Evolutionary conservation across 1,140 invertebrate species (phyloP).

Genomic region (Eumaeus atala): DNA sequence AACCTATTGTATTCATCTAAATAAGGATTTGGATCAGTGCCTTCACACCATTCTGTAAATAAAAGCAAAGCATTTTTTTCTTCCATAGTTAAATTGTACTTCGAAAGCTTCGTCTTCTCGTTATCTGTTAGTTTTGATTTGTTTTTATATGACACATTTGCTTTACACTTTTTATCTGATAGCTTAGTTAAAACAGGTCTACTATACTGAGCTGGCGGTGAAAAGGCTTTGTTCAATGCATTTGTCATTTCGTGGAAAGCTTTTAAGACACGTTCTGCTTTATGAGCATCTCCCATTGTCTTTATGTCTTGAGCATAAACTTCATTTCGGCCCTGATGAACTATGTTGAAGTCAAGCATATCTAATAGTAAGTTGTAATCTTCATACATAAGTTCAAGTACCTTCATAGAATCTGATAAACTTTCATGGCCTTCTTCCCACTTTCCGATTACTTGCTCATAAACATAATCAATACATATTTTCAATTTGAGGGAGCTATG

Average conservation of each 20-base stretch:
- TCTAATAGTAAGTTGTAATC: slow-evolving; percentile 75
- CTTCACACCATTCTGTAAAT: slow-evolving; percentile 72
- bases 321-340: slow-evolving; percentile 73
- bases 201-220: slow-evolving; percentile 59
- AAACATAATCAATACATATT: slow-evolving; percentile 79
- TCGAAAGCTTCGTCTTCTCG: slow-evolving; percentile 28
- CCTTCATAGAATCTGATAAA: slow-evolving; percentile 76
- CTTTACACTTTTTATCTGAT: slow-evolving; percentile 43
- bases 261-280: slow-evolving; percentile 76
- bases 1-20: slow-evolving; percentile 54
- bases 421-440: slow-evolving; percentile 72
- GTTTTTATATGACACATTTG: slow-evolving; percentile 35
- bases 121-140: slow-evolving; percentile 38
- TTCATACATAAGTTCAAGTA: slow-evolving; percentile 78
- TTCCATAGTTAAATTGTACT: slow-evolving; percentile 48
- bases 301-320: slow-evolving; percentile 76
- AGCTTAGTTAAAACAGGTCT: slow-evolving; percentile 42
- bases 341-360: slow-evolving; percentile 75
- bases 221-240: slow-evolving; percentile 74
- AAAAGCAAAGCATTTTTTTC: slow-evolving; percentile 58
- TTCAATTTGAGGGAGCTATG: slow-evolving; percentile 75
- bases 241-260: slow-evolving; percentile 71
- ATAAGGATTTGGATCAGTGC: slow-evolving; percentile 53
- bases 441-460: slow-evolving; percentile 76
- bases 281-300: slow-evolving; percentile 75